Evolutionary conservation across 2,888 invertebrate species (phyloP).

Genomic region (Tanytarsus gracilentus): DNA sequence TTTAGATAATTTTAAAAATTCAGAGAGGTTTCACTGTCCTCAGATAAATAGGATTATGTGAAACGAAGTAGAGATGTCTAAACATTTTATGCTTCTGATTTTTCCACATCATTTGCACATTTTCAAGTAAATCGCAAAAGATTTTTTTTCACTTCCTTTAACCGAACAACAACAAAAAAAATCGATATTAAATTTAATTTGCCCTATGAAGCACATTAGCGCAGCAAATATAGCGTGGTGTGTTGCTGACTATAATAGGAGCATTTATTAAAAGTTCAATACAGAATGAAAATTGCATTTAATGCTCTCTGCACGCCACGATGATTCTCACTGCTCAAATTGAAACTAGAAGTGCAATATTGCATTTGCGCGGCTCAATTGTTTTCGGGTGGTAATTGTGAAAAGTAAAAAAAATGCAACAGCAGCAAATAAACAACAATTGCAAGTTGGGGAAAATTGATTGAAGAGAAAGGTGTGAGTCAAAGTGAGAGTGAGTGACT

Average conservation of each 20-base stretch:
- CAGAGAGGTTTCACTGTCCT: too few species aligned
- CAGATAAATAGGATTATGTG: too few species aligned
- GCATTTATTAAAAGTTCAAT: conserved; percentile 29
- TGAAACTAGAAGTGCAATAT: conserved; percentile 3
- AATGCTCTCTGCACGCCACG: conserved; percentile 27
- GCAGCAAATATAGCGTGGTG: background rate
- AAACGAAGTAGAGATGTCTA: background rate
- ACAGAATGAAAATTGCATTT: conserved; percentile 17
- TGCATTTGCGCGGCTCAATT: background rate
- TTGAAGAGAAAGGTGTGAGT: background rate
- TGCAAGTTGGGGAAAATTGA: background rate
- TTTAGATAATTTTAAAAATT: too few species aligned
- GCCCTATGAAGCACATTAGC: conserved; percentile 20
- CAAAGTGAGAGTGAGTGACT: conserved; percentile 1
- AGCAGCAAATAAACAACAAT: background rate
- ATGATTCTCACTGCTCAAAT: conserved; percentile 16
- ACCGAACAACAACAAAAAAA: background rate
- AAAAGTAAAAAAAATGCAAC: background rate
- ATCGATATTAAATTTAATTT: conserved; percentile 27
- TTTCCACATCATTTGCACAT: too few species aligned
- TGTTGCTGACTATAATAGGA: conserved; percentile 12
- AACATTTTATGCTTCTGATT: background rate
- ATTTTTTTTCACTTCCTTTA: background rate
- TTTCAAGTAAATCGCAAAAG: too few species aligned
- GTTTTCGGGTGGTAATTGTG: conserved; percentile 16